Base-by-base conservation (phyloP, 2,888 invertebrate genomes). In the Scrobipalpa costella region DNA sequence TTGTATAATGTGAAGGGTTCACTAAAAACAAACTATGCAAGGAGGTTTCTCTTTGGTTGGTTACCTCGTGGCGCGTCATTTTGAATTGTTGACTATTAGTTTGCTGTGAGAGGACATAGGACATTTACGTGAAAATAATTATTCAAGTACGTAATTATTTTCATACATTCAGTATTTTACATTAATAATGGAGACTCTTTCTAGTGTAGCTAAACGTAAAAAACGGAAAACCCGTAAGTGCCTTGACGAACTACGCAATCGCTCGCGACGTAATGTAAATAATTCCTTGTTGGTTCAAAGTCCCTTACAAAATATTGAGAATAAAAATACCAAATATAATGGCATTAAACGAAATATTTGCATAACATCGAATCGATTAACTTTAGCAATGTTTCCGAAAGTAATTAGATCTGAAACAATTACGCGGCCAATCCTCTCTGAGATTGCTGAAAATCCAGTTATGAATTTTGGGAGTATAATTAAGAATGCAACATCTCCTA, bases 341-440 rank as follows among this genome's bases (percentile, higher is more conserved):
- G 44, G 38, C 47, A 60, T 52, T n/a, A 68, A 66, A 60, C 63
- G 50, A 7, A 72, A 67, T 60, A 76, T 78, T 63, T 75, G 72
- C 58, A 72, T 89, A 59, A 86, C 86, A 61, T 74, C 71, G 40
- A 78, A 83, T 65, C 79, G 88, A 27, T 71, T 90, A 65, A 88
- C 87, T 64, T 73, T 90, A 65, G 73, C 76, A 60, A 78, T 84
- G 73, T 83, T 86, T 68, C 81, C 83, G 17, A 90, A 86, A 68
- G 80, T 84, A 27, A 74, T 89, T 64, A 73, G 75, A 68, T 89
- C 90, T 13, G 83, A 88, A 77, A 90, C 88, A 38, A 75, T 88
- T 65, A 87, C 84, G 17, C 81, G 90, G 65, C 73, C 81, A 34
- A 50, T 72, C 21, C 68, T 82, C 60, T 68, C 72, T 67, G 75